A percentile compares a stretch with the other conserved stretches of the same genome.
Conservation (phyloP, 2,113 vertebrate genomes). For the Furnarius figulus region DNA sequence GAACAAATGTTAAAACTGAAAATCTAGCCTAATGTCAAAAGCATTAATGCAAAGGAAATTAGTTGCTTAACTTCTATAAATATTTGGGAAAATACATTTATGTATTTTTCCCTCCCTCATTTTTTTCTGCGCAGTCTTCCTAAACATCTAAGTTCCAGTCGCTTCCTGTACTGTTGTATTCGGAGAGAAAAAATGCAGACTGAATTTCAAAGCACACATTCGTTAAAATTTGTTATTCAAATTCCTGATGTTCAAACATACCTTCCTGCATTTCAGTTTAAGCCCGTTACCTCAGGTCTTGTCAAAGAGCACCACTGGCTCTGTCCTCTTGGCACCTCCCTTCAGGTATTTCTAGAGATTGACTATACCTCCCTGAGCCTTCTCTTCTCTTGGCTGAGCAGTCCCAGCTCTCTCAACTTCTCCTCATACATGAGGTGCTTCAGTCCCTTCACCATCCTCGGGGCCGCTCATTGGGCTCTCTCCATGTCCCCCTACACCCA, state of each 20-base stretch:
- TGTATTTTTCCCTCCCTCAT: neutral
- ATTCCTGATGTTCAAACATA: neutral
- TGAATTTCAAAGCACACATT: neutral
- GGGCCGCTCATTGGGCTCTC: neutral
- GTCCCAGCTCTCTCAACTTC: neutral
- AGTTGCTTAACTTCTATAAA: neutral
- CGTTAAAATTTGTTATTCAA: neutral
- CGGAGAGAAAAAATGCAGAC: neutral
- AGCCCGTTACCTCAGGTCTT: accelerated
- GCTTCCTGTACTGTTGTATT: neutral
- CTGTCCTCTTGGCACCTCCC: neutral
- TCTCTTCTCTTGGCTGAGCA: neutral
- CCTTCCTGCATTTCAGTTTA: neutral
- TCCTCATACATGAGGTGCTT: neutral
- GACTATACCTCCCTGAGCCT: neutral
- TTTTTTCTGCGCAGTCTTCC: neutral
- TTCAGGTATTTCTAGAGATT: neutral
- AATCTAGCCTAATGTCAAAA: neutral
- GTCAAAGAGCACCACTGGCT: neutral
- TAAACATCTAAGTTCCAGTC: neutral
- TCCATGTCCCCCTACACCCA: neutral
- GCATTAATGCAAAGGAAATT: neutral
- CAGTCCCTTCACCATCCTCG: neutral
- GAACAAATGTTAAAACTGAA: neutral
- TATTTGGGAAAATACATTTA: neutral